Conservation (phyloP, 2,888 invertebrate genomes). For the Vandiemenella viatica region DNA sequence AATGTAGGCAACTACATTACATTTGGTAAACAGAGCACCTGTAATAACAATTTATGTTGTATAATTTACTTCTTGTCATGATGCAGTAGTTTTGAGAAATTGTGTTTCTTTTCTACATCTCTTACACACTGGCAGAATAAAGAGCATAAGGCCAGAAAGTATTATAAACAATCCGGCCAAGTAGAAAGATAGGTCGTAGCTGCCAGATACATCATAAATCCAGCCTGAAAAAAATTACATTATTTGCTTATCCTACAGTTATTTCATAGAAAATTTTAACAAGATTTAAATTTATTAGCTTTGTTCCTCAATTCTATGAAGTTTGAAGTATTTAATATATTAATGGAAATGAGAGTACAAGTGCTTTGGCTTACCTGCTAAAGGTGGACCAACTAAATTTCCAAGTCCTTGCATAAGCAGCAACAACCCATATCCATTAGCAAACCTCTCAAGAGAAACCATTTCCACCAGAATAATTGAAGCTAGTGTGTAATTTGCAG, state of each 20-base stretch:
- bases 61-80: too few relatives aligned
- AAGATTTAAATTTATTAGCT: not conserved
- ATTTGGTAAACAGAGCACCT: too few relatives aligned
- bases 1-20: too few relatives aligned
- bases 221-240: conserved; percentile 42
- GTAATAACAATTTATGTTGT: too few relatives aligned
- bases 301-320: too few relatives aligned
- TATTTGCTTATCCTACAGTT: not conserved
- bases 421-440: conserved; percentile 78
- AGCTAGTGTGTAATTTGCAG: conserved; percentile 82
- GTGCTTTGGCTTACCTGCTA: conserved; percentile 77
- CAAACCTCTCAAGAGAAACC: conserved; percentile 78
- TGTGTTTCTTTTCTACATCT: conserved; percentile 15
- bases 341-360: too few relatives aligned
- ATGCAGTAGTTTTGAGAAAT: too few relatives aligned
- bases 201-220: conserved; percentile 62
- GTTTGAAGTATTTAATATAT: too few relatives aligned
- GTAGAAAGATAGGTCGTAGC: conserved; percentile 67
- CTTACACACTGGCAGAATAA: conserved; percentile 29
- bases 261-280: conserved; percentile 8
- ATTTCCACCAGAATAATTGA: conserved; percentile 81
- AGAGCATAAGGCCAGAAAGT: conserved; percentile 51
- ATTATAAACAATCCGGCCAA: conserved; percentile 66
- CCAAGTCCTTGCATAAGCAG: conserved; percentile 80
- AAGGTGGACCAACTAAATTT: conserved; percentile 76